A percentile compares a stretch with the other conserved stretches of the same genome.
Conservation (phyloP, 1,140 invertebrate genomes). For the Hylaeus volcanicus region DNA sequence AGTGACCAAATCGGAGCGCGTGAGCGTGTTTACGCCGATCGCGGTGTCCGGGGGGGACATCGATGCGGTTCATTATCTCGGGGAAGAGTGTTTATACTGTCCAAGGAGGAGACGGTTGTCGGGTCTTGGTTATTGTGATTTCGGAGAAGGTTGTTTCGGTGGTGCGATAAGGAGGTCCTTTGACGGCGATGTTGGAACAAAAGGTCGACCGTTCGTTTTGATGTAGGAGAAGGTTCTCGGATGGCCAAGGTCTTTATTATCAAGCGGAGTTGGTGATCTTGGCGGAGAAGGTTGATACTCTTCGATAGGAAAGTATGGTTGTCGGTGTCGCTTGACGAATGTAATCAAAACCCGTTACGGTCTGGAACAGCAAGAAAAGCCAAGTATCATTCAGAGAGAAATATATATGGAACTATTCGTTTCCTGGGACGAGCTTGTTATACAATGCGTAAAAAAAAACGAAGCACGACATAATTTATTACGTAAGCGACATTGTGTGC, state of each 20-base stretch:
- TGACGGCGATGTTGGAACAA: too few species aligned
- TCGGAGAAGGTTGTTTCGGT: background rate
- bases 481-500: conserved; percentile 29
- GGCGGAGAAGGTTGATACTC: background rate
- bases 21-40: conserved; percentile 18
- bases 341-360: too few species aligned
- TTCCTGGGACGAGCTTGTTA: background rate
- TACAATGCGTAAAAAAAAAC: conserved; percentile 21
- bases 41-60: background rate
- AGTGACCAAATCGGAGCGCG: conserved; percentile 42
- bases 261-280: background rate
- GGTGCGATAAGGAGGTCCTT: too few species aligned
- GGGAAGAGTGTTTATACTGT: background rate
- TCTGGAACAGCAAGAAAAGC: too few species aligned
- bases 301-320: background rate
- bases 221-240: too few species aligned
- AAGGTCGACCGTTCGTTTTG: too few species aligned
- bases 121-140: too few species aligned
- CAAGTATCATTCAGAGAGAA: background rate
- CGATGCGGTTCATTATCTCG: background rate
- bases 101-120: background rate
- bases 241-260: too few species aligned
- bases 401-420: background rate
- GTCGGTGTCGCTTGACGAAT: too few species aligned
- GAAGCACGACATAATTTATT: conserved; percentile 19